Evolutionary conservation across 2,113 vertebrate species (phyloP), one percentile per base, ranked within the genome.

Genomic region (Sceloporus undulatus): DNA sequence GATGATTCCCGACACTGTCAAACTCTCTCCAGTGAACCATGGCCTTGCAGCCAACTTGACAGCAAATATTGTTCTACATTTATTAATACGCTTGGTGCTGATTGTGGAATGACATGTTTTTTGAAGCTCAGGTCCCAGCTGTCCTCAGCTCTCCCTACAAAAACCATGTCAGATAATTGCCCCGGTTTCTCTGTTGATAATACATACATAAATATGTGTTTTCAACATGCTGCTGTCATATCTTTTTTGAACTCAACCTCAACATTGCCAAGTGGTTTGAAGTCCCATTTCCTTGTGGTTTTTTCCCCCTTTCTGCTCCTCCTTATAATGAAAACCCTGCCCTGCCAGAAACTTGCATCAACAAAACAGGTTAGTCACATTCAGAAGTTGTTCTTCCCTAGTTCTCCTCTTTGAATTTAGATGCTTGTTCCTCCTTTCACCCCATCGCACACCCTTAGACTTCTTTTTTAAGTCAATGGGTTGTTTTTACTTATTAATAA

Each of bases 41-140:
- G 11, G 92, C 89, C 88, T 94, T 90, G 91, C 92, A 94, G 92
- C 83, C 91, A 87, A 88, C 86, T 90, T 94, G 94, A 95, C 94
- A 95, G 94, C 88, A 90, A 96, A 87, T 88, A 93, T 88, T 95
- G 93, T 94, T 93, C 88, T 90, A 84, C 79, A 56, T 91, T 92
- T 94, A 91, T 94, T 92, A 94, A 91, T 88, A 91, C 66, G 0
- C 0, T 85, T 71, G 1, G 0, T 79, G 91, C 18, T 42, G 79
- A 82, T 91, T 93, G 91, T 90, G 79, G 71, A 89, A 48, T 82
- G 92, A 91, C 86, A 4, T 70, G 70, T 92, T 93, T 92, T 93
- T 85, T 59, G 80, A 92, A 91, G 85, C 52, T 52, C 79, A 59
- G 83, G 79, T 91, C 90, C 93, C 93, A 95, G 92, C 92, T 94